phyloP scores from a whole-genome alignment of 1,140 invertebrate species.

The Scaptomyza hsui region DNA sequence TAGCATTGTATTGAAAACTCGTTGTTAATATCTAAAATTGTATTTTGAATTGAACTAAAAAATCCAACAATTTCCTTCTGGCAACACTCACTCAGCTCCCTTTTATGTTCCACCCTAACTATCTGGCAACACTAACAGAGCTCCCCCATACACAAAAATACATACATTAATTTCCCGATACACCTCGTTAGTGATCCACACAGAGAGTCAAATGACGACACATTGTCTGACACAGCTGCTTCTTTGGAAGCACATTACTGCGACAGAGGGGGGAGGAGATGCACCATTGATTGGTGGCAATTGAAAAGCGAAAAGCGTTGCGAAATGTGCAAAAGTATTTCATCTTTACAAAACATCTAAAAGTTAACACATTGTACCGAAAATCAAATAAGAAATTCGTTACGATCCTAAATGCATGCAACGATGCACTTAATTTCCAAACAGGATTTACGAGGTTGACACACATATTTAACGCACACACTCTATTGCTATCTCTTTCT shows the following conservation, averaged over 20 bases:
- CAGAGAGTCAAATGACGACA: slow-evolving; percentile 28
- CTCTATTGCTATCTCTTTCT: neutral
- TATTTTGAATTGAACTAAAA: no score
- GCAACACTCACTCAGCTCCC: neutral
- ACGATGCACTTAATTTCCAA: slow-evolving; percentile 68
- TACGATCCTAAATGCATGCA: slow-evolving; percentile 42
- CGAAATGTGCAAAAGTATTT: slow-evolving; percentile 64
- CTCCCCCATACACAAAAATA: neutral
- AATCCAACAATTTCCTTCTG: neutral
- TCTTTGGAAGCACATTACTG: neutral
- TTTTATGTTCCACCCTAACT: no score
- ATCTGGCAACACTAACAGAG: neutral
- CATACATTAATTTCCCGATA: slow-evolving; percentile 23
- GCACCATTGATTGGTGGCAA: slow-evolving; percentile 34
- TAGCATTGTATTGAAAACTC: no score
- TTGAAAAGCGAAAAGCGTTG: slow-evolving; percentile 76
- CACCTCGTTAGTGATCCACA: slow-evolving; percentile 57
- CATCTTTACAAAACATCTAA: slow-evolving; percentile 51
- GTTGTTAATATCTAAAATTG: no score
- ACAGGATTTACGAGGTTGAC: slow-evolving; percentile 80
- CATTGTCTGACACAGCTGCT: slow-evolving; percentile 57
- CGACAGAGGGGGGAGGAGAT: neutral
- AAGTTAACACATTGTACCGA: slow-evolving; percentile 76
- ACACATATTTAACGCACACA: slow-evolving; percentile 49
- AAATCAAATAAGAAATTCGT: slow-evolving; percentile 82